Percentiles rank a stretch among this genome's conserved stretches.
Conservation (phyloP, 2,888 invertebrate species). For the Amiota minor region DNA sequence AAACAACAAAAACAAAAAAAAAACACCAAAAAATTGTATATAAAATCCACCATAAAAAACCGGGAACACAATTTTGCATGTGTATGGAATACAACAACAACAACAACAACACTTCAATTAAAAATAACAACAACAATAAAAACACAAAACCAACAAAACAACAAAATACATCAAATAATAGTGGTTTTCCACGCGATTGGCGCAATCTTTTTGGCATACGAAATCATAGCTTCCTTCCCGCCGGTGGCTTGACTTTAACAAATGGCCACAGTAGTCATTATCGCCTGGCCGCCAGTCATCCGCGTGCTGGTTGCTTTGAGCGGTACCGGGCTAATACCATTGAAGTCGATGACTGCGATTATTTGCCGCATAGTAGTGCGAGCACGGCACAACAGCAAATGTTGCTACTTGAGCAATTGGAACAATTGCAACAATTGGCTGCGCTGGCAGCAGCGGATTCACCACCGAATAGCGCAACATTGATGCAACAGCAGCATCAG, state of each 20-base stretch:
- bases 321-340: slow-evolving; percentile 71
- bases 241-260: slow-evolving; percentile 41
- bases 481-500: slow-evolving; percentile 34
- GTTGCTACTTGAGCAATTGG: slow-evolving; percentile 67
- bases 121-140: slow-evolving; percentile 32
- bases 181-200: slow-evolving; percentile 72
- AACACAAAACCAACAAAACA: slow-evolving; percentile 15
- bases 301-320: slow-evolving; percentile 55
- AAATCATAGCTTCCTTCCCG: slow-evolving; percentile 47
- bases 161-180: slow-evolving; percentile 44
- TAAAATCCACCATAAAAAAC: slow-evolving; percentile 28
- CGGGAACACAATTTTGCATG: slow-evolving; percentile 42
- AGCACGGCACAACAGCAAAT: slow-evolving; percentile 57
- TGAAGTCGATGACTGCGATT: slow-evolving; percentile 72
- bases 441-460: slow-evolving; percentile 69
- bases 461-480: slow-evolving; percentile 60
- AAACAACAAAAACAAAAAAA: slow-evolving; percentile 27
- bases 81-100: slow-evolving; percentile 38
- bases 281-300: slow-evolving; percentile 3
- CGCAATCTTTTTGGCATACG: slow-evolving; percentile 65
- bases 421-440: slow-evolving; percentile 68
- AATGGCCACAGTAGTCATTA: slow-evolving; percentile 15
- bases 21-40: slow-evolving; percentile 23
- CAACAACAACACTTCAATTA: slow-evolving; percentile 27
- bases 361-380: slow-evolving; percentile 46